Base-by-base conservation (phyloP, 2,888 invertebrate species). In the Pecten maximus region DNA sequence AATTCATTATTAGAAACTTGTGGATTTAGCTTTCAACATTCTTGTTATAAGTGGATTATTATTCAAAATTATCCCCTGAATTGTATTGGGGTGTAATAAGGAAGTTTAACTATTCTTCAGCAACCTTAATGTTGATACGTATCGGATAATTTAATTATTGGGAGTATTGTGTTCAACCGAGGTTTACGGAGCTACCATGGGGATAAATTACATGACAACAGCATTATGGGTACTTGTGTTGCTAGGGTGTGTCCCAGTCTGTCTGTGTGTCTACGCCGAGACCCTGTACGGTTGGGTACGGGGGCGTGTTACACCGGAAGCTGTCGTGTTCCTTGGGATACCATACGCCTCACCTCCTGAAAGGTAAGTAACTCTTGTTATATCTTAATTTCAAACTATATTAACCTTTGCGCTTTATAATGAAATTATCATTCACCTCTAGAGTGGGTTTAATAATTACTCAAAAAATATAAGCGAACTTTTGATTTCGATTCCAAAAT, bases 271-370 rank as follows among this genome's bases (percentile, higher is more conserved):
- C 28, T 89, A 74, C 87, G 91, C 90, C 8, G 88, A 92, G 60
- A 92, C 92, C 16, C 39, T 60, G 50, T 91, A 90, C 35, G 92
- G 92, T 0, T 89, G 90, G 89, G 87, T 92, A 19, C 88, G 74
- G 54, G 92, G 92, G 28, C 60, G 50, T 60, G 40, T 86, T 6
- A 90, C 88, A 0, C 23, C 74, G 12, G 74, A 89, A 40, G 91
- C 91, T 4, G 87, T 92, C 2, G 87, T 50, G 39, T 92, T 92
- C 86, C 89, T 90, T n/a, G 92, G 92, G 23, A 90, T 92, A 50
- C 92, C 92, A 4, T 92, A 89, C 50, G 91, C 92, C 6, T 74
- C 91, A 16, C 92, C 91, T 48, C 89, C 92, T 2, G 39, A 87
- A 92, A 35, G 92, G 92, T 92, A 91, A 28, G 88, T 19, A 40